These are phyloP conservation scores for Polypedilum pembai DNA, from an alignment of 1,140 invertebrate genomes.

Conservation along the genomic window DNA sequence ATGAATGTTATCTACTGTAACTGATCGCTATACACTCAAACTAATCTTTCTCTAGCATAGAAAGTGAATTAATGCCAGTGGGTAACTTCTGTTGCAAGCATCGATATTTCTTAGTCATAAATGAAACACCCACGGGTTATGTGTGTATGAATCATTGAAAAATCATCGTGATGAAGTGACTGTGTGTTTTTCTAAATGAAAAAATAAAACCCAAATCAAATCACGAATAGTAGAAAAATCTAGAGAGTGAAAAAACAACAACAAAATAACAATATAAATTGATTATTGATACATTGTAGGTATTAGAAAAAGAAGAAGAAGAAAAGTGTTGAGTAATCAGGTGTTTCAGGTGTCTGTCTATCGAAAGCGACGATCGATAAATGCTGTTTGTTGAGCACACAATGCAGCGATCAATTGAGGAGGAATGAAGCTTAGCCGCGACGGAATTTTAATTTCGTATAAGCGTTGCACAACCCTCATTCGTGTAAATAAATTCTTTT, in stretches of 20 bases:
- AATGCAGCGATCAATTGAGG: not conserved
- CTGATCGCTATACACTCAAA: not conserved
- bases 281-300: not conserved
- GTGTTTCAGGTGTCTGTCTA: conserved; percentile 2
- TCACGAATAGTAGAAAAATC: not conserved
- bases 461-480: conserved; percentile 2
- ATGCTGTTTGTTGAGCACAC: not conserved
- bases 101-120: not conserved
- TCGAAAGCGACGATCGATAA: conserved; percentile 22
- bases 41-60: too few species aligned
- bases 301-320: not conserved
- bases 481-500: not conserved
- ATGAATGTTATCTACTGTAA: conserved; percentile 25
- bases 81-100: not conserved
- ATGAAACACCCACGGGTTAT: not conserved
- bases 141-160: not conserved
- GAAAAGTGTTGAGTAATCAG: conserved; percentile 27
- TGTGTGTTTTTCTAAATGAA: conserved; percentile 4
- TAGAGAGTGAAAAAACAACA: not conserved
- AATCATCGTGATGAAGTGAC: conserved; percentile 10
- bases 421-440: not conserved
- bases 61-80: not conserved
- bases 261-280: conserved; percentile 7
- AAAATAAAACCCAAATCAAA: not conserved
- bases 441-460: conserved; percentile 21